Conservation (phyloP, 2,888 invertebrate genomes). For the Cheilosia vernalis region DNA sequence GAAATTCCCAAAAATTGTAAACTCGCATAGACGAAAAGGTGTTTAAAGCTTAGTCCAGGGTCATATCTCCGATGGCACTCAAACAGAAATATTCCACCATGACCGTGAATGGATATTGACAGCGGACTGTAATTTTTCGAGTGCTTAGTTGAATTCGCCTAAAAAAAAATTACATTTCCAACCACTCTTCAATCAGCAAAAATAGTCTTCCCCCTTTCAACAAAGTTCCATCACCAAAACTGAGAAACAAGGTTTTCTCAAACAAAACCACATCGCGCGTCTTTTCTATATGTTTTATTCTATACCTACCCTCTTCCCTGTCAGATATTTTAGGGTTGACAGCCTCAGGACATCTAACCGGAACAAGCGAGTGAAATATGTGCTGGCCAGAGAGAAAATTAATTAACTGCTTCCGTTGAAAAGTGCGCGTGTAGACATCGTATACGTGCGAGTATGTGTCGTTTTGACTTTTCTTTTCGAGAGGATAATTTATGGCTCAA, state of each 20-base stretch:
- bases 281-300: neutral
- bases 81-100: too few relatives aligned
- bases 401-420: slow-evolving; percentile 56
- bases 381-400: slow-evolving; percentile 55
- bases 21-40: too few relatives aligned
- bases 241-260: neutral
- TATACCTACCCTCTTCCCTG: neutral
- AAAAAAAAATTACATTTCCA: too few relatives aligned
- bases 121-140: too few relatives aligned
- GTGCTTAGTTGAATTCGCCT: too few relatives aligned
- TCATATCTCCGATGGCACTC: too few relatives aligned
- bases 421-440: neutral
- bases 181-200: too few relatives aligned
- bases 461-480: slow-evolving; percentile 20
- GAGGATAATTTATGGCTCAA: slow-evolving; percentile 53
- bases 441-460: neutral
- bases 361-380: slow-evolving; percentile 21
- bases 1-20: too few relatives aligned
- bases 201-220: too few relatives aligned
- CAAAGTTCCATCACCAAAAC: neutral
- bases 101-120: too few relatives aligned
- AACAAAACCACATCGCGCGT: too few relatives aligned
- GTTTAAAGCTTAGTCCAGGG: too few relatives aligned
- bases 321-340: slow-evolving; percentile 6
- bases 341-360: slow-evolving; percentile 10